phyloP scores from a whole-genome alignment of 2,888 invertebrate species.

The Digitonthophagus gazella region DNA sequence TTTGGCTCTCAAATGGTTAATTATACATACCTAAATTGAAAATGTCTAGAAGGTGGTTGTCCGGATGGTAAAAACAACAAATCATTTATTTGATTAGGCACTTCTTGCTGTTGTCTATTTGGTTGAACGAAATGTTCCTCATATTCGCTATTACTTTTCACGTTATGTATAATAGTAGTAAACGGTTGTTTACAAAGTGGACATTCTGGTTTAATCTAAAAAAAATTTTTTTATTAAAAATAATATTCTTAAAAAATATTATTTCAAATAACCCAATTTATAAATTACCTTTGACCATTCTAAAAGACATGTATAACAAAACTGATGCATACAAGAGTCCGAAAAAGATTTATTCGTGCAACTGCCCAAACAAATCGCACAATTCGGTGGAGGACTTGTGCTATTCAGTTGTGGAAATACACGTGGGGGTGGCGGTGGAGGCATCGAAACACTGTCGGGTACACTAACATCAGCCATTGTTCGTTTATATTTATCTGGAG shows the following conservation, averaged over 20 bases:
- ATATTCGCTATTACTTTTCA: constrained; percentile 81
- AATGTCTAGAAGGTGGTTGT: constrained; percentile 41
- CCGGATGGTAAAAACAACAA: constrained; percentile 41
- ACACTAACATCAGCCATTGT: constrained; percentile 27
- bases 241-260: constrained; percentile 21
- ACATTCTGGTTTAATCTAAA: constrained; percentile 87
- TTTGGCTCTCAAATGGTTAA: too few species aligned
- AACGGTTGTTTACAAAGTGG: constrained; percentile 93
- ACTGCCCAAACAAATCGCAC: constrained; percentile 88
- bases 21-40: constrained; percentile 48
- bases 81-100: constrained; percentile 37
- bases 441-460: constrained; percentile 17
- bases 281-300: constrained; percentile 90
- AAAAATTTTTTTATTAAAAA: constrained; percentile 29
- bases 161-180: constrained; percentile 89
- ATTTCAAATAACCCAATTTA: neutral
- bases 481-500: neutral
- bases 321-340: constrained; percentile 89
- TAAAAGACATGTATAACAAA: constrained; percentile 88
- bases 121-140: constrained; percentile 69
- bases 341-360: constrained; percentile 88
- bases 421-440: neutral
- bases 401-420: neutral
- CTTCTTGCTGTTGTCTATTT: constrained; percentile 38
- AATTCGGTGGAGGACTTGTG: constrained; percentile 73